Evolutionary conservation across 2,888 invertebrate genomes (phyloP), one percentile per base, ranked within the genome.

Genomic region (Apoda limacodes): DNA sequence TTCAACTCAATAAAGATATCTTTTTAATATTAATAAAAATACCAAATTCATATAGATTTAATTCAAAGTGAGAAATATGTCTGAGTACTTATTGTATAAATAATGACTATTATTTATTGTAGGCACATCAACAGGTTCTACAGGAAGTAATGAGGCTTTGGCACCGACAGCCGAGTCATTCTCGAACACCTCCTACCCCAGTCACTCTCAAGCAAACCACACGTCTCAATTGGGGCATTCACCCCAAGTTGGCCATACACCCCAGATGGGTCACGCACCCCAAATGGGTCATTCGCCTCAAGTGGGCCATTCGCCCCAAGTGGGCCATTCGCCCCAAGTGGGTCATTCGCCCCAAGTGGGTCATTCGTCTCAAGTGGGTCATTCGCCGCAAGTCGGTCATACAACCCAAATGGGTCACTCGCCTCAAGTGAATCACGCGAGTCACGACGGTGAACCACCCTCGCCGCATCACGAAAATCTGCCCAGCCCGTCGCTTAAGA

Each of bases 401-500:
- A 7, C 34, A 3, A 12, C 13, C 11, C 19, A 19, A 9, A 5
- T 9, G 19, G 5, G 5, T 9, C 14, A 28, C 3, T 7, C 17
- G 17, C 17, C 5, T 5, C 17, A 17, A 5, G 5, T 7, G 17
- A 5, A 17, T 5, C 5, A 7, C 17, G 17, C 17, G 5, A 17
- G 17, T 7, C 13, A 30, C 1, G 51, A 50, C 11, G 26, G 41
- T 10, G 26, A 40, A 4, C 59, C 64, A 24, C 61, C 62, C 7
- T 55, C 57, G 25, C 59, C 57, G 24, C 59, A 60, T 24, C 45
- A 51, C 4, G 68, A 66, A 34, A 51, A 64, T 46, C 50, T 83
- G 32, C 83, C 85, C 37, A 90, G 90, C 34, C 88, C 89, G 1
- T 83, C 85, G 17, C 81, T 85, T 13, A 92, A 88, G 68, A 90